Evolutionary conservation across 2,888 invertebrate genomes (phyloP).

Genomic region (Synergus gifuensis): DNA sequence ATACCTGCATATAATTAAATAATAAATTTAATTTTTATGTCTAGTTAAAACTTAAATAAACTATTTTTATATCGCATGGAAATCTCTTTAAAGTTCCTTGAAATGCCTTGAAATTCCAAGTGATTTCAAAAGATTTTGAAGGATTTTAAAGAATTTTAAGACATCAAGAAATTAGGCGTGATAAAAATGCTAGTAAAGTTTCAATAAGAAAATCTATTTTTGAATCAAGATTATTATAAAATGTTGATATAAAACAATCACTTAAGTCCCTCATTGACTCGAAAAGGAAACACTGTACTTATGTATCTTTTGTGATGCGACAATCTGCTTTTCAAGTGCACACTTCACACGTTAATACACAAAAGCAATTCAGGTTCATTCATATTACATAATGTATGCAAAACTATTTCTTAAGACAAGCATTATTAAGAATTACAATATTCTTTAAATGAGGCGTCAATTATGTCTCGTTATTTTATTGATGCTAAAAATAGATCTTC

Average conservation of each 20-base stretch:
- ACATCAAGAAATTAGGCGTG: too few relatives aligned
- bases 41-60: too few relatives aligned
- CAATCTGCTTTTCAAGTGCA: slow-evolving; percentile 8
- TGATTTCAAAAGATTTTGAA: too few relatives aligned
- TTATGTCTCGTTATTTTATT: background rate
- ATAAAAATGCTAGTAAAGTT: background rate
- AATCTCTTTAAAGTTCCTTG: too few relatives aligned
- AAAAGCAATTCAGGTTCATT: slow-evolving; percentile 18
- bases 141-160: too few relatives aligned
- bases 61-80: too few relatives aligned
- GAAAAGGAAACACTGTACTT: slow-evolving; percentile 27
- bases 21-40: too few relatives aligned
- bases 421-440: slow-evolving; percentile 17
- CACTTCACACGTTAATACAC: background rate
- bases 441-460: background rate
- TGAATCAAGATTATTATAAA: background rate
- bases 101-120: too few relatives aligned
- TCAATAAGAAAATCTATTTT: background rate
- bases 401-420: slow-evolving; percentile 29
- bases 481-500: too few relatives aligned
- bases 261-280: slow-evolving; percentile 27
- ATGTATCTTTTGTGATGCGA: slow-evolving; percentile 25
- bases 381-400: slow-evolving; percentile 13
- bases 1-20: too few relatives aligned
- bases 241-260: slow-evolving; percentile 12